Base-by-base conservation (phyloP, 2,113 vertebrate genomes). In the Toxotes chatareus region DNA sequence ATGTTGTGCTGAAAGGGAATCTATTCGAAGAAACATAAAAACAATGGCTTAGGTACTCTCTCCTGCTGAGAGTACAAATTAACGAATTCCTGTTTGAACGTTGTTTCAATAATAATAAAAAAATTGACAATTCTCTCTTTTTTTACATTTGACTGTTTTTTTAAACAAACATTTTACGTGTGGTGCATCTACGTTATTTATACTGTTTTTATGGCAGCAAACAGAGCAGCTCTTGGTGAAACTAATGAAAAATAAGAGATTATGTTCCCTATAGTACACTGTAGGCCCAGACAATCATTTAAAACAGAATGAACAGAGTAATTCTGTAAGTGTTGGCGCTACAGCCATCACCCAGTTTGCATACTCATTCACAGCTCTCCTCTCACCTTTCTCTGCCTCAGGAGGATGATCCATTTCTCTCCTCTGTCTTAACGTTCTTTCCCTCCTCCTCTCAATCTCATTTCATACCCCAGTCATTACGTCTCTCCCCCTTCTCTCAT, bases 401-500 rank as follows among this genome's bases (percentile, higher is more conserved):
- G 72, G 61, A 19, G 65, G 83, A 84, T 90, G 76, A 93, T 91
- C 80, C 64, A 92, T 92, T 90, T 78, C 88, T 86, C 85, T 80
- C 79, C 62, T 74, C 57, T 87, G 80, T 86, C 79, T 91, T 86
- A 82, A 78, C 75, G 13, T 90, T 85, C 81, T 62, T 84, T 84
- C 87, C 81, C 88, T 86, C 86, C 86, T 89, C 76, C 83, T 86
- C 83, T 89, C 82, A 68, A 90, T 93, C 93, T 92, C 89, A 92
- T 92, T 89, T 93, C 91, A 90, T 91, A 86, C 84, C 87, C 86
- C 73, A 84, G 91, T 92, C 91, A 93, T 93, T 92, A 93, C 32
- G 87, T 86, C 80, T 79, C 86, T 82, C 88, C 82, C 74, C 76
- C 82, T 75, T 82, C 85, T 89, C 86, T 72, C 87, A 70, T 82